These are phyloP conservation scores for Ectobius pallidus DNA, from an alignment of 2,888 invertebrate genomes.

Conservation along the genomic window DNA sequence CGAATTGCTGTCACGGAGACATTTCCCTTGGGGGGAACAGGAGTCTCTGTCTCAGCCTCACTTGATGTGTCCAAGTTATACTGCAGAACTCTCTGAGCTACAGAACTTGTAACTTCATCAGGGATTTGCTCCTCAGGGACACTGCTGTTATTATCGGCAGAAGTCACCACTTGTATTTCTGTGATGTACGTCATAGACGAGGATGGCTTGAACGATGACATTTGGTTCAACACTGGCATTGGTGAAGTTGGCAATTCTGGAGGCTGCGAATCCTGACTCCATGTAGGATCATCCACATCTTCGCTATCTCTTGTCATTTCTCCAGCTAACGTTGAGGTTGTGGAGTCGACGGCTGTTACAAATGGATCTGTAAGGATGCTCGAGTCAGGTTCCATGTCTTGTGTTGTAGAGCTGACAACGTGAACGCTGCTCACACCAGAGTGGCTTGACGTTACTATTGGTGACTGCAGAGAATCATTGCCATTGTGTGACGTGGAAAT, in stretches of 20 bases:
- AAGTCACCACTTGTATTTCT: constrained; percentile 70
- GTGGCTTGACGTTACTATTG: constrained; percentile 39
- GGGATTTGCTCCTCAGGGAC: neutral
- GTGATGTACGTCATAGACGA: constrained; percentile 68
- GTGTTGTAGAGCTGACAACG: constrained; percentile 33
- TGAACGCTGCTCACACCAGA: constrained; percentile 30
- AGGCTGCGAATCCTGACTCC: constrained; percentile 48
- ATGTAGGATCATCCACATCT: constrained; percentile 38
- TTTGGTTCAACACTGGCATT: constrained; percentile 48
- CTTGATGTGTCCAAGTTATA: constrained; percentile 6
- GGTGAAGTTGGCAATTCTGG: constrained; percentile 56
- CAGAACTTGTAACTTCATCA: neutral
- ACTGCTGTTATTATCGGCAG: constrained; percentile 40
- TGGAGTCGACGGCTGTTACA: constrained; percentile 40
- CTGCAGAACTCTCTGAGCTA: neutral
- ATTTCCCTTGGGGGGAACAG: constrained; percentile 40
- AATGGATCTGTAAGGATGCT: constrained; percentile 39
- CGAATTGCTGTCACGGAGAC: constrained; percentile 49
- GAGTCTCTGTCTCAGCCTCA: too few species aligned
- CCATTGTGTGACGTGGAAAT: neutral
- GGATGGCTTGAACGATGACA: constrained; percentile 48
- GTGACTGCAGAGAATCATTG: constrained; percentile 33
- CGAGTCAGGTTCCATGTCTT: constrained; percentile 23
- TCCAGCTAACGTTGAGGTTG: constrained; percentile 19
- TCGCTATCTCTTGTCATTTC: constrained; percentile 21